Conservation (phyloP, 2,797 vertebrate species). For the Falco biarmicus region DNA sequence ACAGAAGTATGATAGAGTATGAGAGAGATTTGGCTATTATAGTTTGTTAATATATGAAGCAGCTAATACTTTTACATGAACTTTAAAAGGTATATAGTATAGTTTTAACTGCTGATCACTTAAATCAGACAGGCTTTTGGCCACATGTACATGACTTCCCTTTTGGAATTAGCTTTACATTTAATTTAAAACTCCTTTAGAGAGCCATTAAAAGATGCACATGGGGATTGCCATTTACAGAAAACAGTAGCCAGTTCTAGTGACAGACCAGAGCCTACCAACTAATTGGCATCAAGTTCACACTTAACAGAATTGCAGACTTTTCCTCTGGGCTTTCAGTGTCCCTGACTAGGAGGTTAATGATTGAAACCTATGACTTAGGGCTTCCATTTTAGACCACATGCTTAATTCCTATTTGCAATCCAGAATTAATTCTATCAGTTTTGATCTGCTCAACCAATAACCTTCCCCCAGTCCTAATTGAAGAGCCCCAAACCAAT, state of each 20-base stretch:
- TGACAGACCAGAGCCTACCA: conserved; percentile 15
- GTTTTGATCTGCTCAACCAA: background rate
- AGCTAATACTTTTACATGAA: conserved; percentile 63
- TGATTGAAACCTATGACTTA: conserved; percentile 19
- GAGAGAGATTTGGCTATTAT: conserved; percentile 37
- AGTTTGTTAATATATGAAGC: conserved; percentile 57
- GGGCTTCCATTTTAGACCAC: conserved; percentile 40
- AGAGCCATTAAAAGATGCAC: conserved; percentile 36
- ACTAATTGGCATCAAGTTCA: conserved; percentile 11
- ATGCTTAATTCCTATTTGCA: conserved; percentile 1
- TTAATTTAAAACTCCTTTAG: conserved; percentile 59
- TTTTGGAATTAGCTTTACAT: conserved; percentile 52
- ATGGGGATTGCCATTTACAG: conserved; percentile 24
- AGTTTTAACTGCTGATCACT: conserved; percentile 43
- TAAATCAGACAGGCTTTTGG: conserved; percentile 8
- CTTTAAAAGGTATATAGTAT: conserved; percentile 35
- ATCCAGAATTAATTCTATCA: background rate
- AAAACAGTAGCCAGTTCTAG: conserved; percentile 56
- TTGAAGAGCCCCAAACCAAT: background rate
- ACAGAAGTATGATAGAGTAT: conserved; percentile 46
- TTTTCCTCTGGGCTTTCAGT: conserved; percentile 6
- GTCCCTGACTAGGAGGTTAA: conserved; percentile 5
- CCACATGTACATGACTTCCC: conserved; percentile 21
- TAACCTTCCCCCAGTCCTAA: background rate
- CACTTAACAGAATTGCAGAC: conserved; percentile 14